These are phyloP conservation scores for Blennius ocellaris DNA, from an alignment of 2,113 vertebrate species.

Conservation along the genomic window DNA sequence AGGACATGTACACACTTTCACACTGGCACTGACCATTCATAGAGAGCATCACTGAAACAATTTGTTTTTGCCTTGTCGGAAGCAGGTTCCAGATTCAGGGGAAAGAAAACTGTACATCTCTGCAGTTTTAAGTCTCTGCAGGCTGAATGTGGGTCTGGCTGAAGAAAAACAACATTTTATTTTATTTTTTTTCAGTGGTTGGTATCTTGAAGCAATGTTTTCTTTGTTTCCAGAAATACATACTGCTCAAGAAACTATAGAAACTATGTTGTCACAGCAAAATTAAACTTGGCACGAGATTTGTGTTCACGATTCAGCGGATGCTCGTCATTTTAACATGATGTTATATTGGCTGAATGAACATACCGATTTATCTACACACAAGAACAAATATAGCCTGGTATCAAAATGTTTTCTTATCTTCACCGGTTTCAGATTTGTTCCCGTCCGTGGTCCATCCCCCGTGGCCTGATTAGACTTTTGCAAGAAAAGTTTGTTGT, in stretches of 20 bases:
- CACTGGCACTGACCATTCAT: background rate
- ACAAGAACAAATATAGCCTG: background rate
- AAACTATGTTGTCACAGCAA: background rate
- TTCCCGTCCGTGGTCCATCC: slow-evolving; percentile 14
- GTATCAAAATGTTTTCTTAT: slow-evolving; percentile 24
- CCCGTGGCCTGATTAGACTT: slow-evolving; percentile 52
- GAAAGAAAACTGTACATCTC: background rate
- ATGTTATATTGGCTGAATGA: background rate
- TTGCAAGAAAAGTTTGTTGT: slow-evolving; percentile 31
- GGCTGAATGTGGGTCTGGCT: too few species aligned
- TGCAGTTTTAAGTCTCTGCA: too few species aligned
- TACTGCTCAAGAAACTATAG: background rate
- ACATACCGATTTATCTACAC: background rate
- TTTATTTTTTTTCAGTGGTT: too few species aligned
- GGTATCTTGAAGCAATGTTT: too few species aligned
- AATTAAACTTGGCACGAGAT: background rate
- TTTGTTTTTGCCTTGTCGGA: background rate
- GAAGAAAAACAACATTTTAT: too few species aligned
- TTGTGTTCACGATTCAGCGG: background rate
- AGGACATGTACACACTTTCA: too few species aligned
- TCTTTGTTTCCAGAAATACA: background rate
- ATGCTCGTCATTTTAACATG: background rate
- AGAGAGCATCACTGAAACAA: background rate
- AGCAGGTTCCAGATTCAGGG: background rate
- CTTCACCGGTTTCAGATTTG: slow-evolving; percentile 31